Conservation (phyloP, 2,113 vertebrate genomes). For the Labrus mixtus region DNA sequence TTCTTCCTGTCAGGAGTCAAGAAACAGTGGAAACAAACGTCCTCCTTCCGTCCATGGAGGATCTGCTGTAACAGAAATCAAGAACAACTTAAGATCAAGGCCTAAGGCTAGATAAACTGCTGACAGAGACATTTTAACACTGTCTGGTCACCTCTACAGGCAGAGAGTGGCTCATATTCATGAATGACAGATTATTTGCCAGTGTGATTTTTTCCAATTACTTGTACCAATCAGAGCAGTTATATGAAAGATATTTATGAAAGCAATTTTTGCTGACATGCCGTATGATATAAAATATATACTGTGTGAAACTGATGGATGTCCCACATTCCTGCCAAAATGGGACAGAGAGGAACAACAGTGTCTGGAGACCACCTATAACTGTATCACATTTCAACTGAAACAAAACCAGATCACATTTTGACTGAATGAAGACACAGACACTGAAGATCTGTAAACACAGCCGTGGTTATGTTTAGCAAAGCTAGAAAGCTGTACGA, state of each 20-base stretch:
- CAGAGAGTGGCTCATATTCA: constrained; percentile 1
- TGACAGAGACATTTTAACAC: constrained; percentile 2
- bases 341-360: not conserved
- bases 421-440: not conserved
- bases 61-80: not conserved
- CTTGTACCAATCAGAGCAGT: not conserved
- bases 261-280: not conserved
- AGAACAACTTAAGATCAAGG: not conserved
- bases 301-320: no score
- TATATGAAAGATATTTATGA: not conserved
- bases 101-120: not conserved
- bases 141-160: not conserved
- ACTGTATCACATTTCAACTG: not conserved
- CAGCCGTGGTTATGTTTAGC: not conserved
- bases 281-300: not conserved
- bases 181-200: not conserved
- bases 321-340: not conserved
- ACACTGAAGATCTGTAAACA: not conserved
- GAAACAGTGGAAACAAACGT: no score
- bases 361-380: not conserved
- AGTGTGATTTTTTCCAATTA: not conserved
- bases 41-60: not conserved
- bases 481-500: not conserved
- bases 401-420: not conserved
- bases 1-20: no score